These are phyloP conservation scores for Hypselothyrea guttata DNA, from an alignment of 2,888 invertebrate genomes.

Conservation along the genomic window DNA sequence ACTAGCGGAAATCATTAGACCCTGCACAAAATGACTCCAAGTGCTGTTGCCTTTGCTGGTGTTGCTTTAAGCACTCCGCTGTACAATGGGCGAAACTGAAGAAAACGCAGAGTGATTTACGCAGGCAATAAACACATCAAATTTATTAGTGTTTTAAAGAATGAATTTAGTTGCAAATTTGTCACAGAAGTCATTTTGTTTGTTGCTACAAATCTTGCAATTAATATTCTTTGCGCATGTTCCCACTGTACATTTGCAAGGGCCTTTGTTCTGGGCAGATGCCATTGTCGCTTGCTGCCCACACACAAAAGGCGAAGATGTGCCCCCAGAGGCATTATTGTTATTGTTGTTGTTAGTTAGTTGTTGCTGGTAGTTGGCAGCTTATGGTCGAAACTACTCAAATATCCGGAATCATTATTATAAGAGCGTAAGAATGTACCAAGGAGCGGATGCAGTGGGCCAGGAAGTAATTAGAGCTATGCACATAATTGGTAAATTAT, in stretches of 20 bases:
- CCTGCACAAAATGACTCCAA: constrained; percentile 67
- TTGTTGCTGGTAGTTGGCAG: constrained; percentile 50
- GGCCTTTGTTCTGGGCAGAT: constrained; percentile 47
- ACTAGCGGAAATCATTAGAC: constrained; percentile 74
- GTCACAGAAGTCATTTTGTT: too few species aligned
- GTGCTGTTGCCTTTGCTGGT: constrained; percentile 44
- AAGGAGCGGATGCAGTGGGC: constrained; percentile 48
- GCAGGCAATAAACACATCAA: too few species aligned
- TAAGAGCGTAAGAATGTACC: constrained; percentile 68
- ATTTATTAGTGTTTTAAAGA: too few species aligned
- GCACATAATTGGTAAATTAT: constrained; percentile 69
- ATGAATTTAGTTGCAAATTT: background rate
- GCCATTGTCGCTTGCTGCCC: constrained; percentile 37
- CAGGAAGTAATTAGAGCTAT: constrained; percentile 70
- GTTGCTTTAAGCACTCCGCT: constrained; percentile 39
- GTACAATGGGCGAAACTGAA: constrained; percentile 40
- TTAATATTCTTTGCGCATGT: background rate
- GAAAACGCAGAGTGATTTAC: too few species aligned
- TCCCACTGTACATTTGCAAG: constrained; percentile 47
- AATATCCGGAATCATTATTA: constrained; percentile 76
- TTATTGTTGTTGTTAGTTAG: constrained; percentile 46
- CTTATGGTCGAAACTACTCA: constrained; percentile 70
- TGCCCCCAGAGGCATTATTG: constrained; percentile 49
- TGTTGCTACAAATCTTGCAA: too few species aligned
- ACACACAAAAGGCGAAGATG: constrained; percentile 50